Evolutionary conservation across 2,113 vertebrate genomes (phyloP).

Genomic region (Neomonachus schauinslandi): DNA sequence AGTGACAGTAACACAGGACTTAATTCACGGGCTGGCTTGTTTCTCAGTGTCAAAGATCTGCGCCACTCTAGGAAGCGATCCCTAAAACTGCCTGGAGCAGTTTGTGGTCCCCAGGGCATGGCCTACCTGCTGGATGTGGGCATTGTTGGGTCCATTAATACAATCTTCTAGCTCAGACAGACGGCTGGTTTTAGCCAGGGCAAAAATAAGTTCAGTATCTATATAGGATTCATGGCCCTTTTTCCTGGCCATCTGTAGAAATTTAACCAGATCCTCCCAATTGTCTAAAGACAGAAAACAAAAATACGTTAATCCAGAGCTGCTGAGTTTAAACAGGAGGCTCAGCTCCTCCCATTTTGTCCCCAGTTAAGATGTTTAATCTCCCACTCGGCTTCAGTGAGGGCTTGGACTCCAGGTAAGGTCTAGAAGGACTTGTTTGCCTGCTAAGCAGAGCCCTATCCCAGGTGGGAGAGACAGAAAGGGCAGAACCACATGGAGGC

Average conservation of each 20-base stretch:
- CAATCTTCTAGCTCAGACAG: constrained; percentile 95
- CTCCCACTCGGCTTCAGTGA: neutral
- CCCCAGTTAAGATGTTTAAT: neutral
- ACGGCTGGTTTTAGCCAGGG: constrained; percentile 94
- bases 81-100: neutral
- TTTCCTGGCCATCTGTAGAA: constrained; percentile 95
- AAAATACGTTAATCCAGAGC: neutral
- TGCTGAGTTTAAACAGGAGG: neutral
- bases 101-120: neutral
- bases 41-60: neutral
- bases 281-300: constrained; percentile 87
- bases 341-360: neutral
- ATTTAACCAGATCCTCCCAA: constrained; percentile 96
- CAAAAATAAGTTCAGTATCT: constrained; percentile 96
- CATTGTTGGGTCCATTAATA: constrained; percentile 94
- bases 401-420: neutral
- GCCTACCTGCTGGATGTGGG: constrained; percentile 94
- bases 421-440: neutral
- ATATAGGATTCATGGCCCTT: constrained; percentile 93
- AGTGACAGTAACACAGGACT: neutral
- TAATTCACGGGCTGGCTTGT: neutral
- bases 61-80: neutral
- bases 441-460: neutral
- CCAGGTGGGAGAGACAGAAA: neutral
- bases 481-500: neutral